A percentile compares a stretch with the other conserved stretches of the same genome.
Conservation (phyloP, 2,888 invertebrate genomes). For the Timema cristinae region DNA sequence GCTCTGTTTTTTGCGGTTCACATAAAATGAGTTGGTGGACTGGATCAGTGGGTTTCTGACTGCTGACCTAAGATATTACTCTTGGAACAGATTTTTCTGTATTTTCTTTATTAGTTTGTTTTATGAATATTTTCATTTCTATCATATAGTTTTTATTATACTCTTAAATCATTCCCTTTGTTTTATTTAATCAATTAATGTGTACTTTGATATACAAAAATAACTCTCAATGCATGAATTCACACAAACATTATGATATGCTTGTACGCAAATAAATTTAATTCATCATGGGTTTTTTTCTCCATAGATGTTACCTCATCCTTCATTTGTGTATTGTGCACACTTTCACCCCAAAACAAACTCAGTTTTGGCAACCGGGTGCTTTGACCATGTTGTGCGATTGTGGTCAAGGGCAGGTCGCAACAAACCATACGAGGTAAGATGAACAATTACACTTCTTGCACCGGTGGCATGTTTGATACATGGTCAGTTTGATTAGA, state of each 20-base stretch:
- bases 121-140: background rate
- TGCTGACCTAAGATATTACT: too few species aligned
- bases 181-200: too few species aligned
- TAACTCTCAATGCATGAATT: background rate
- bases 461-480: too few species aligned
- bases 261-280: background rate
- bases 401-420: conserved; percentile 49
- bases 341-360: conserved; percentile 50
- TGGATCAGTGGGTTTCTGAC: too few species aligned
- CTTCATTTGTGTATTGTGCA: conserved; percentile 64
- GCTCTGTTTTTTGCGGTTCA: too few species aligned
- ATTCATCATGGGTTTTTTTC: background rate
- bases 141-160: background rate
- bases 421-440: conserved; percentile 25
- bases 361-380: conserved; percentile 56
- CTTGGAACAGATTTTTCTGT: too few species aligned
- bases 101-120: conserved; percentile 7
- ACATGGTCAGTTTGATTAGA: too few species aligned
- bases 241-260: background rate
- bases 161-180: background rate
- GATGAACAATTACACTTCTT: too few species aligned
- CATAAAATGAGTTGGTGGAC: too few species aligned
- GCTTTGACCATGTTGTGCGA: conserved; percentile 61
- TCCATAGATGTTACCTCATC: conserved; percentile 58
- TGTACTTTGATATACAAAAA: too few species aligned